Conservation (phyloP, 2,888 invertebrate species). For the Sipha maydis region DNA sequence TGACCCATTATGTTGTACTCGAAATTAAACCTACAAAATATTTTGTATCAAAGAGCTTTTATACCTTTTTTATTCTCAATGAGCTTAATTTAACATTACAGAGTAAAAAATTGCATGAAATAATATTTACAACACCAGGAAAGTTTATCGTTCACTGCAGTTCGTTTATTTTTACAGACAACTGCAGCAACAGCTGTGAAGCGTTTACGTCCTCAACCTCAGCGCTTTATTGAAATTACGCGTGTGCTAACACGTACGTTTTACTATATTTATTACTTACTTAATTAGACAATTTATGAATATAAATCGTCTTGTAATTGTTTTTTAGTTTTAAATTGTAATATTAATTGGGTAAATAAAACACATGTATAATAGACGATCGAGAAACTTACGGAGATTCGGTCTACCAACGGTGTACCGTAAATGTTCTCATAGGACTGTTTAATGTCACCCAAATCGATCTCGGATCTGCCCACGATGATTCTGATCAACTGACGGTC, state of each 20-base stretch:
- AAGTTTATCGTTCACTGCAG: background rate
- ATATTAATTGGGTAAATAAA: background rate
- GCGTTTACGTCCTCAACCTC: background rate
- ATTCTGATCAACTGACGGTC: slow-evolving; percentile 71
- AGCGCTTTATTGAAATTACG: background rate
- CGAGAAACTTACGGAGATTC: slow-evolving; percentile 67
- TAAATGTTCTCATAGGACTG: slow-evolving; percentile 69
- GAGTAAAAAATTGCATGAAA: too few relatives aligned
- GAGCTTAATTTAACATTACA: too few relatives aligned
- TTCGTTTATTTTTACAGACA: background rate
- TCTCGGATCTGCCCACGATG: slow-evolving; percentile 69
- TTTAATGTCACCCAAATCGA: slow-evolving; percentile 70
- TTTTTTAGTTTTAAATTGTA: background rate
- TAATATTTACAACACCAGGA: background rate
- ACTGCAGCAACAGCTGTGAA: background rate
- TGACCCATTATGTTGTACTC: too few relatives aligned
- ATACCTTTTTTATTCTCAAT: too few relatives aligned
- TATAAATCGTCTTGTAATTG: background rate
- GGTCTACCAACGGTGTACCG: slow-evolving; percentile 67
- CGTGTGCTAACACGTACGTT: background rate
- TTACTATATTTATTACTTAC: background rate
- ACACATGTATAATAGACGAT: background rate
- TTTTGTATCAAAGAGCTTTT: too few relatives aligned
- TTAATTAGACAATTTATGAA: too few relatives aligned
- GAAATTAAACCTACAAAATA: too few relatives aligned